Base-by-base conservation (phyloP, 1,140 invertebrate genomes). In the Scaptomyza montana region DNA sequence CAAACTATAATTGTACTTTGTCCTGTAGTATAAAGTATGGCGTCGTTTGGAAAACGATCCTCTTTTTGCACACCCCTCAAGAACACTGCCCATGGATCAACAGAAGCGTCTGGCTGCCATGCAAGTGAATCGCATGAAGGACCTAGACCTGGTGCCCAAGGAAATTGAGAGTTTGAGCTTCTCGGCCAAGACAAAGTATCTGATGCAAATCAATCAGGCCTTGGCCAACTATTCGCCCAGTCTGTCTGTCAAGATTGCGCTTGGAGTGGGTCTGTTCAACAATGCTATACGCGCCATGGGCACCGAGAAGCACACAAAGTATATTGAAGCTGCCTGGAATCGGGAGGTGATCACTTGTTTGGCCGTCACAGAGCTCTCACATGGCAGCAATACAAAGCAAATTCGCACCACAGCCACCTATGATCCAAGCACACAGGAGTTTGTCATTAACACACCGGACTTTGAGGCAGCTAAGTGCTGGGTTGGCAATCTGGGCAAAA, bases 401-500 rank as follows among this genome's bases (percentile, higher is more conserved):
- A 96, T 99, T 94, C 94, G 96, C 74, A 99, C 98, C 0, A 97
- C 95, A 19, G 98, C 98, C 3, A 97, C 95, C 0, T 99, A 96
- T 92, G 96, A 99, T 92, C 93, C 95, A 0, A 92, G 92, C 19
- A 95, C 94, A 7, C 93, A 96, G 93, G 94, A 96, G 92, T 99
- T 99, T 93, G 93, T 98, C 25, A 93, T 99, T 8, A 95, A 98
- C 90, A 97, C 98, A 0, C 97, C 98, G 0, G 96, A 98, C 92
- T 97, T 98, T 93, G 96, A 98, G 92, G 97, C 98, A 25, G 97
- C 97, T 47, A 99, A 99, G 94, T 98, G 97, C 92, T 99, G 98
- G 98, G 94, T 96, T 80, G 97, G 97, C 78, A 97, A 96, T 93
- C 93, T 98, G 93, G 96, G 97, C 95, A 95, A 98, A 94, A 95